These are phyloP conservation scores for Ophion ventricosus DNA, from an alignment of 2,888 invertebrate species.

Conservation along the genomic window DNA sequence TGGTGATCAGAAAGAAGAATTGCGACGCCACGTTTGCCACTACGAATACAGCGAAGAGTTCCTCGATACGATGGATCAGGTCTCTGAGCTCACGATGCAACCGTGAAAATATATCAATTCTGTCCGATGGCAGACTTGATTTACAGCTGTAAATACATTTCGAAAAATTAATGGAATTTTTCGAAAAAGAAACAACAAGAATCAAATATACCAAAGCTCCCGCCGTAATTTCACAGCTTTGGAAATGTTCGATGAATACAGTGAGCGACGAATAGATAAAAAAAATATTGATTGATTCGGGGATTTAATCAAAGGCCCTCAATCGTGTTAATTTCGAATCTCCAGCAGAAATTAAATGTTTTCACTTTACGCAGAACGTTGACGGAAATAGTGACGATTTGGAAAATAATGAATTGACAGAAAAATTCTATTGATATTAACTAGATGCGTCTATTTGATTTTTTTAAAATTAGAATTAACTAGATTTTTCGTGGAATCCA, in stretches of 20 bases:
- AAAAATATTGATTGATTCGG: neutral
- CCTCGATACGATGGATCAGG: constrained; percentile 1
- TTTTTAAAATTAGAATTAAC: too few species aligned
- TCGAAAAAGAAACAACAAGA: neutral
- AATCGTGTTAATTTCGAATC: neutral
- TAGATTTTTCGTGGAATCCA: too few species aligned
- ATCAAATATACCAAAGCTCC: neutral
- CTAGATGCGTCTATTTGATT: too few species aligned
- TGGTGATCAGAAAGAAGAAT: neutral
- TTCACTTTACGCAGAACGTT: too few species aligned
- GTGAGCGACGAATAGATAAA: neutral
- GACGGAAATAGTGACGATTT: too few species aligned
- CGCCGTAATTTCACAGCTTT: neutral
- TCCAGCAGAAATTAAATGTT: neutral
- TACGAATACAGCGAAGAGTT: constrained; percentile 22
- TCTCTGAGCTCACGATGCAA: constrained; percentile 54
- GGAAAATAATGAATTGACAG: too few species aligned
- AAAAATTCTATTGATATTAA: too few species aligned
- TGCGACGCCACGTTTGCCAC: constrained; percentile 1
- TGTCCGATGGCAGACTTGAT: neutral
- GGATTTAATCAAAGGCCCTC: neutral
- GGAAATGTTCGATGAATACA: neutral
- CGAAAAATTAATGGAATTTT: neutral
- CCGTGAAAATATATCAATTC: constrained; percentile 31
- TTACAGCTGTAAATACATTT: constrained; percentile 23